phyloP scores from a whole-genome alignment of 2,888 invertebrate genomes.

The Holacanthella duospinosa region DNA sequence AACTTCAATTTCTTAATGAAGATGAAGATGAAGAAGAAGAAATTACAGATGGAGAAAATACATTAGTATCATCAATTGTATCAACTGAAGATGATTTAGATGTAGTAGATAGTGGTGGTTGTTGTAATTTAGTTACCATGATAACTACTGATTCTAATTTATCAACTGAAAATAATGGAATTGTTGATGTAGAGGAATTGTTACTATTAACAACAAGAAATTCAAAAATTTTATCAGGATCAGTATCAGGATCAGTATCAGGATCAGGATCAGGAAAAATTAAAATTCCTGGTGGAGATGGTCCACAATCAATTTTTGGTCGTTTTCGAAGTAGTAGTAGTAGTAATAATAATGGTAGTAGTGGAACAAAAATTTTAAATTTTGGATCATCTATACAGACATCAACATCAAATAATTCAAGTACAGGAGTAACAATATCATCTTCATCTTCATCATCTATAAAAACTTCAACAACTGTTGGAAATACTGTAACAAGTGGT shows the following conservation, averaged over 20 bases:
- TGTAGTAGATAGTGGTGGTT: constrained; percentile 9
- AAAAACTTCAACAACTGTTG: not conserved
- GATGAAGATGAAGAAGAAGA: constrained; percentile 7
- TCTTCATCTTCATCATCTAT: not conserved
- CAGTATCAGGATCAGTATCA: not conserved
- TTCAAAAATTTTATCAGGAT: no score
- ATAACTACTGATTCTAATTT: no score
- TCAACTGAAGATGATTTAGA: constrained; percentile 5
- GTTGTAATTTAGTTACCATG: no score
- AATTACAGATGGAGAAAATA: constrained; percentile 11
- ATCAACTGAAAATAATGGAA: not conserved
- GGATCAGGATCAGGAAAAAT: not conserved
- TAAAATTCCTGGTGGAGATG: not conserved
- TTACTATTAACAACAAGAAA: not conserved
- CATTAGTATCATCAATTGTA: constrained; percentile 4
- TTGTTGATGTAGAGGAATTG: not conserved
- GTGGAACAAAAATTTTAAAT: no score
- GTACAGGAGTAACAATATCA: not conserved
- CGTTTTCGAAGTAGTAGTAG: not conserved
- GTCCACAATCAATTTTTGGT: not conserved
- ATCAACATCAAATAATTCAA: not conserved
- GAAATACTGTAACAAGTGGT: not conserved
- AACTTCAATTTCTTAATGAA: not conserved
- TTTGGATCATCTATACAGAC: not conserved
- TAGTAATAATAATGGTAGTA: not conserved